Percentiles rank a stretch among this genome's conserved stretches.
Evolutionary conservation across 2,888 invertebrate species (phyloP).

Genomic region (Lypha dubia): DNA sequence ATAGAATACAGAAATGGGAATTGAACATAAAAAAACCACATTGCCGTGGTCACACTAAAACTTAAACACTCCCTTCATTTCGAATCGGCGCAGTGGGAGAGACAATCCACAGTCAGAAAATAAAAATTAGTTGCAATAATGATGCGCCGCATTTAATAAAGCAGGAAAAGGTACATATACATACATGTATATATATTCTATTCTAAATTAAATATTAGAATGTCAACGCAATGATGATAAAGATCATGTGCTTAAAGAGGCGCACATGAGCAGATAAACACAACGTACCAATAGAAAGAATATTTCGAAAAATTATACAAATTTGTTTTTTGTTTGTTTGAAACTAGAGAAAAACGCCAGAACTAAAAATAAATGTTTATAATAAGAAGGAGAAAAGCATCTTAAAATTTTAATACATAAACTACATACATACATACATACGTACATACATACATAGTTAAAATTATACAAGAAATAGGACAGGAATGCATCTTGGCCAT

Average conservation of each 20-base stretch:
- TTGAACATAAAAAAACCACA: neutral
- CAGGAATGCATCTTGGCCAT: neutral
- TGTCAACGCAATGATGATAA: conserved; percentile 48
- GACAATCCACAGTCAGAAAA: conserved; percentile 29
- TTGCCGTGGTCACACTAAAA: too few species aligned
- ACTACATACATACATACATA: neutral
- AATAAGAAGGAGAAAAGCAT: neutral
- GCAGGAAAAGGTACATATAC: neutral
- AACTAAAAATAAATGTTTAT: conserved; percentile 48
- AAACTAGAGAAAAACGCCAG: conserved; percentile 12
- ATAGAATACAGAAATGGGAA: conserved; percentile 6
- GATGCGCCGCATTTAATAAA: conserved; percentile 54
- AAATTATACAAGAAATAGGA: neutral
- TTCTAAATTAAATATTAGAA: conserved; percentile 37
- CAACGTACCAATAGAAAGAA: conserved; percentile 8
- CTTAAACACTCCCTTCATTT: conserved; percentile 37
- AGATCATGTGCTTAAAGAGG: conserved; percentile 32
- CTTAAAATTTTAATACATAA: neutral
- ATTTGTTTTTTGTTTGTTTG: too few species aligned
- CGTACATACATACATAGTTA: neutral
- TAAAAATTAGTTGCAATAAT: conserved; percentile 17
- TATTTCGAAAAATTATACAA: neutral
- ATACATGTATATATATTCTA: conserved; percentile 1
- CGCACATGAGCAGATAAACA: conserved; percentile 70
- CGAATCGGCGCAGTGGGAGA: conserved; percentile 67